Conservation (phyloP, 1,140 invertebrate genomes). For the Argopecten irradians region DNA sequence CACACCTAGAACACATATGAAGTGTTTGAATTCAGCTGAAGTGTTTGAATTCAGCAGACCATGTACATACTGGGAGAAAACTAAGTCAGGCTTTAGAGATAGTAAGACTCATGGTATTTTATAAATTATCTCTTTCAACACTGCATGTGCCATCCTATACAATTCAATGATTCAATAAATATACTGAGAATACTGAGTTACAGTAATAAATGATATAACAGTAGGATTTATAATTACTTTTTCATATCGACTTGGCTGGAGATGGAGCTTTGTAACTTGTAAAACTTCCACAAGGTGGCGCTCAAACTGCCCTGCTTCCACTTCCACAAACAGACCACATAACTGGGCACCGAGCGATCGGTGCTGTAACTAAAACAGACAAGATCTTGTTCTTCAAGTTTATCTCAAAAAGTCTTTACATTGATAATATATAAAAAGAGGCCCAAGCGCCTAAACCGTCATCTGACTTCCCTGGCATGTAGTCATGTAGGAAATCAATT, state of each 20-base stretch:
- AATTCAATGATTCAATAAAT: neutral
- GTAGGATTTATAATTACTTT: neutral
- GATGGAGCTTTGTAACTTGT: constrained; percentile 79
- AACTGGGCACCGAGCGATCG: constrained; percentile 81
- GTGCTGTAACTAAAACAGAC: constrained; percentile 50
- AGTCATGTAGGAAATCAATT: no score
- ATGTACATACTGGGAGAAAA: no score
- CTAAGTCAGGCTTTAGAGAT: no score
- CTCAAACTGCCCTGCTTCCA: constrained; percentile 84
- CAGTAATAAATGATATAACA: neutral
- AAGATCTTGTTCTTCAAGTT: neutral
- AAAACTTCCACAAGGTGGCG: constrained; percentile 80
- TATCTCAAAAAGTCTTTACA: neutral
- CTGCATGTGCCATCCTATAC: neutral
- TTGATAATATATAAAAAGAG: neutral
- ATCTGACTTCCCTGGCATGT: no score
- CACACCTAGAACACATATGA: no score
- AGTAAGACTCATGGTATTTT: no score
- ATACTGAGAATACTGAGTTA: neutral
- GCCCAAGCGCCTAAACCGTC: no score
- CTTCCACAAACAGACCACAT: constrained; percentile 84
- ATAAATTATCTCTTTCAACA: no score
- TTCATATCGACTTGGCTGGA: constrained; percentile 71
- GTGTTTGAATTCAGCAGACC: no score
- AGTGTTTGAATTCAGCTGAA: no score